A percentile compares a stretch with the other conserved stretches of the same genome.
Evolutionary conservation across 2,113 vertebrate genomes (phyloP).

Genomic region (Albula goreensis): DNA sequence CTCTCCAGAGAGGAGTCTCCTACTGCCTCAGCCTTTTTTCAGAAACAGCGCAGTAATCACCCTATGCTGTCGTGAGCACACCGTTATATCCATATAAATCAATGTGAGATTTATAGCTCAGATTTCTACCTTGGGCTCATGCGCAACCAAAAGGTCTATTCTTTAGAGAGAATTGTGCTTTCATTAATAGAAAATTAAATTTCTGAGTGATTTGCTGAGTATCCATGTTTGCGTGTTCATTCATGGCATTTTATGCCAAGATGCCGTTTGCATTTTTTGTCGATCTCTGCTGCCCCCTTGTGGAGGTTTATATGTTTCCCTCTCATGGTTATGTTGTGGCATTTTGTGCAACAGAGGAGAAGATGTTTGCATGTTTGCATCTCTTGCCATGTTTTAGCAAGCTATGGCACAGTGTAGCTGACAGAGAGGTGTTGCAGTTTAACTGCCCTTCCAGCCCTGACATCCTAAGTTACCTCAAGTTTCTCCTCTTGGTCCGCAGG

Average conservation of each 20-base stretch:
- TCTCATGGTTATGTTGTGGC: neutral
- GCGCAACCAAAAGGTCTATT: neutral
- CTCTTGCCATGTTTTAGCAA: neutral
- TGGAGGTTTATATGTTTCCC: conserved; percentile 9
- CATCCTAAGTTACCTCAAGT: no score
- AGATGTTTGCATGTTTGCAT: neutral
- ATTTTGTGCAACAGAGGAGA: no score
- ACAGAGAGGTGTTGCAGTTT: neutral
- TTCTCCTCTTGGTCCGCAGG: conserved; percentile 56
- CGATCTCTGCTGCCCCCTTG: conserved; percentile 33
- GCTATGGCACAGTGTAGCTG: neutral
- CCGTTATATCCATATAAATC: neutral
- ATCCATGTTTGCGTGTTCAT: neutral
- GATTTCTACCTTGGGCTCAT: neutral
- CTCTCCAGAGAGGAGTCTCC: neutral
- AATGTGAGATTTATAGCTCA: neutral
- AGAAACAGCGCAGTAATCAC: neutral
- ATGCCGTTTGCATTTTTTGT: neutral
- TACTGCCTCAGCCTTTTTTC: neutral
- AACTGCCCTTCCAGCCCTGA: neutral
- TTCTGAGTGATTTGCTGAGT: neutral
- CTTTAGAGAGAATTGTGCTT: neutral
- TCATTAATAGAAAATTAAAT: neutral
- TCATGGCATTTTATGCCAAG: neutral
- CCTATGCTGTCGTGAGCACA: neutral